Conservation (phyloP, 2,797 vertebrate species). For the Vespertilio murinus region DNA sequence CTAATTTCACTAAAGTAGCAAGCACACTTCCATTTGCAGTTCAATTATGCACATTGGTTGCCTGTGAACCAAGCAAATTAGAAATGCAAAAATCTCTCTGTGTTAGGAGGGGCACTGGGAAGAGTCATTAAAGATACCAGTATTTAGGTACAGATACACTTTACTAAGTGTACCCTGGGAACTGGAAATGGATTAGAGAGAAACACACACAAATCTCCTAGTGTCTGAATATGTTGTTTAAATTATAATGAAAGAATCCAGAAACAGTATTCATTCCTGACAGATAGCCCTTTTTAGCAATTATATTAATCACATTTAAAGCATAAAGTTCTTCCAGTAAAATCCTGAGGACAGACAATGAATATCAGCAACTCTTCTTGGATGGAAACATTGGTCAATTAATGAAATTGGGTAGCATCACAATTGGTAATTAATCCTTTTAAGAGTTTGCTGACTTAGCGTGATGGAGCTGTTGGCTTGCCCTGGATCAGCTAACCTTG, state of each 20-base stretch:
- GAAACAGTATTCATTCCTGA: background rate
- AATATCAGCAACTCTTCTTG: slow-evolving; percentile 42
- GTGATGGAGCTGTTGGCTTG: background rate
- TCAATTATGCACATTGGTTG: background rate
- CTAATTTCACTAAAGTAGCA: slow-evolving; percentile 64
- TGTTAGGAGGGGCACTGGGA: background rate
- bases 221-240: slow-evolving; percentile 19
- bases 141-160: slow-evolving; percentile 22
- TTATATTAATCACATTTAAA: slow-evolving; percentile 16
- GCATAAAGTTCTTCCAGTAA: slow-evolving; percentile 34
- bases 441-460: slow-evolving; percentile 49
- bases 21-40: slow-evolving; percentile 44
- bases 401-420: slow-evolving; percentile 45
- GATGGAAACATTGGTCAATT: slow-evolving; percentile 48
- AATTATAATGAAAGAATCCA: slow-evolving; percentile 29
- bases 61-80: slow-evolving; percentile 52
- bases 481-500: background rate
- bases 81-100: slow-evolving; percentile 2
- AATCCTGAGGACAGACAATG: background rate
- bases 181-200: slow-evolving; percentile 18
- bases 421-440: slow-evolving; percentile 23
- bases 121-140: background rate
- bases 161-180: slow-evolving; percentile 9
- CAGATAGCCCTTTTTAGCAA: background rate
- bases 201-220: background rate